These are phyloP conservation scores for Arctocebus calabarensis DNA, from an alignment of 2,797 vertebrate species.

Conservation along the genomic window DNA sequence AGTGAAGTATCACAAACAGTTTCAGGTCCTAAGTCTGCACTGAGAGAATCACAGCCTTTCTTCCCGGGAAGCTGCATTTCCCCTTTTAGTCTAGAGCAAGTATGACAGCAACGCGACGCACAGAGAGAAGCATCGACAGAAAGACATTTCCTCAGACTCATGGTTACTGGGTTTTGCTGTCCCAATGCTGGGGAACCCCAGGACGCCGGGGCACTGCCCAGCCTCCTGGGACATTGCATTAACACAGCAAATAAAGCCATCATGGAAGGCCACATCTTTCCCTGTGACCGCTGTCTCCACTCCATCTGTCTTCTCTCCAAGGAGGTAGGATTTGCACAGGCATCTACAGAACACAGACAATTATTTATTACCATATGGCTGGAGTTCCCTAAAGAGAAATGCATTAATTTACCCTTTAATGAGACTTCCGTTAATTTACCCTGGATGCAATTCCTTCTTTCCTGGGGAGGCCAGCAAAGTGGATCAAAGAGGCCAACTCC, in stretches of 20 bases:
- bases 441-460: constrained; percentile 33
- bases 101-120: constrained; percentile 12
- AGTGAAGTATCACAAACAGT: background rate
- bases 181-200: background rate
- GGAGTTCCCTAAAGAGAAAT: background rate
- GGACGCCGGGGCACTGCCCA: background rate
- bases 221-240: background rate
- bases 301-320: constrained; percentile 41
- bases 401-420: background rate
- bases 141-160: background rate
- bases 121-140: background rate
- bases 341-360: background rate
- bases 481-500: too few species aligned
- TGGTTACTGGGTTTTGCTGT: background rate
- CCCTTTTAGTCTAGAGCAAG: background rate
- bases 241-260: constrained; percentile 34
- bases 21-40: background rate
- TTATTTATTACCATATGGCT: background rate
- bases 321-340: constrained; percentile 61
- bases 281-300: background rate
- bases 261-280: background rate
- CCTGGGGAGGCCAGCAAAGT: background rate
- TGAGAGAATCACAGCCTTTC: background rate
- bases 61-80: constrained; percentile 10
- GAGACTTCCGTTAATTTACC: background rate